These are phyloP conservation scores for Caenorhabditis sp. DNA, from an alignment of 2,888 invertebrate species.

Conservation along the genomic window DNA sequence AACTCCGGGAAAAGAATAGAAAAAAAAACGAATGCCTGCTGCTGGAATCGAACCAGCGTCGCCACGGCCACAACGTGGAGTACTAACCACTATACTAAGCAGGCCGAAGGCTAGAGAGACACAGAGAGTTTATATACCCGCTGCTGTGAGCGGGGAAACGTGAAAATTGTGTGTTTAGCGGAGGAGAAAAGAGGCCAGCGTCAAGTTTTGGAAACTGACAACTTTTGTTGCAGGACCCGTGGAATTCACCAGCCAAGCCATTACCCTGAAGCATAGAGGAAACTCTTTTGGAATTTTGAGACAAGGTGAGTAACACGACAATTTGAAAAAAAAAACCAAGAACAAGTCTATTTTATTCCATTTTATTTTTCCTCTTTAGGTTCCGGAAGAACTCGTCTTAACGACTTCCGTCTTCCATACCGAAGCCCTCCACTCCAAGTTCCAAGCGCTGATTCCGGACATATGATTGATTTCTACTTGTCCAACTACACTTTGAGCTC, in stretches of 20 bases:
- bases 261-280: slow-evolving; percentile 78
- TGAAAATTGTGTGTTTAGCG: background rate
- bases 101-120: slow-evolving; percentile 58
- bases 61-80: slow-evolving; percentile 81
- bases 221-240: slow-evolving; percentile 70
- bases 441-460: slow-evolving; percentile 68
- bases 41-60: slow-evolving; percentile 79
- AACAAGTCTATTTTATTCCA: too few relatives aligned
- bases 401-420: slow-evolving; percentile 82
- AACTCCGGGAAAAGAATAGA: too few relatives aligned
- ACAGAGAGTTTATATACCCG: slow-evolving; percentile 27
- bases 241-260: slow-evolving; percentile 70
- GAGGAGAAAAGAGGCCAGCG: too few relatives aligned
- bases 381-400: slow-evolving; percentile 77
- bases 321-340: background rate
- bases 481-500: slow-evolving; percentile 81
- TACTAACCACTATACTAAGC: slow-evolving; percentile 81
- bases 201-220: too few relatives aligned
- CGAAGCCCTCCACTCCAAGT: slow-evolving; percentile 71
- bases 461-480: slow-evolving; percentile 81
- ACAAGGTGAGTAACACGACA: slow-evolving; percentile 72
- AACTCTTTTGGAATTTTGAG: slow-evolving; percentile 82
- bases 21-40: too few relatives aligned
- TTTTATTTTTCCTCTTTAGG: too few relatives aligned
- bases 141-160: slow-evolving; percentile 1